phyloP scores from a whole-genome alignment of 2,113 vertebrate genomes.

The Esox niger region DNA sequence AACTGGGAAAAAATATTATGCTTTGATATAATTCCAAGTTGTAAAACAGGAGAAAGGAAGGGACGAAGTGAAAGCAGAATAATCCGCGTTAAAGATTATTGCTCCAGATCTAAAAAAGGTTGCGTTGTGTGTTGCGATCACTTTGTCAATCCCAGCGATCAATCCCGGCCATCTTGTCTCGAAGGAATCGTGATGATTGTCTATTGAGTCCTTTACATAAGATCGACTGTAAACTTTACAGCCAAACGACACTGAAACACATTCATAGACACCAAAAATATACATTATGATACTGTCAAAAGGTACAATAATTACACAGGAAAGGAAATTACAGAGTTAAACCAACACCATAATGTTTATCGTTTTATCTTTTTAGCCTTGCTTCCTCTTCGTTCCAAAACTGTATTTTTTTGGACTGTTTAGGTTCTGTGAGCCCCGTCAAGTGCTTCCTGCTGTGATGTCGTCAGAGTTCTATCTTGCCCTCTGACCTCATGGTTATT shows the following conservation, averaged over 20 bases:
- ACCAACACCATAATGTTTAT: constrained; percentile 81
- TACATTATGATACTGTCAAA: constrained; percentile 96
- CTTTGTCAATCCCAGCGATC: constrained; percentile 56
- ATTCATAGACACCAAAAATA: constrained; percentile 96
- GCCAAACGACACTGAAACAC: constrained; percentile 94
- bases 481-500: constrained; percentile 74
- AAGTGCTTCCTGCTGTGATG: constrained; percentile 82
- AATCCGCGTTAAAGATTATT: constrained; percentile 90
- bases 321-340: constrained; percentile 83
- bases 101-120: constrained; percentile 82
- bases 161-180: constrained; percentile 50
- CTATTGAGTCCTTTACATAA: constrained; percentile 90
- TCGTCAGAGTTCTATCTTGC: constrained; percentile 77
- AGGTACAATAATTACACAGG: constrained; percentile 98
- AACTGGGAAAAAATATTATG: constrained; percentile 23
- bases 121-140: constrained; percentile 52
- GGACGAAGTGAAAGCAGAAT: constrained; percentile 64
- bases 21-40: constrained; percentile 32
- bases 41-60: constrained; percentile 52
- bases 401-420: constrained; percentile 59
- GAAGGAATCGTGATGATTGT: constrained; percentile 86
- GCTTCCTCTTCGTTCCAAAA: constrained; percentile 50
- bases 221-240: constrained; percentile 84
- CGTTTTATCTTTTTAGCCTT: constrained; percentile 55
- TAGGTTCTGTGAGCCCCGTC: constrained; percentile 47